Evolutionary conservation across 2,113 vertebrate species (phyloP), one percentile per base, ranked within the genome.

Genomic region (Prunella fulvescens): DNA sequence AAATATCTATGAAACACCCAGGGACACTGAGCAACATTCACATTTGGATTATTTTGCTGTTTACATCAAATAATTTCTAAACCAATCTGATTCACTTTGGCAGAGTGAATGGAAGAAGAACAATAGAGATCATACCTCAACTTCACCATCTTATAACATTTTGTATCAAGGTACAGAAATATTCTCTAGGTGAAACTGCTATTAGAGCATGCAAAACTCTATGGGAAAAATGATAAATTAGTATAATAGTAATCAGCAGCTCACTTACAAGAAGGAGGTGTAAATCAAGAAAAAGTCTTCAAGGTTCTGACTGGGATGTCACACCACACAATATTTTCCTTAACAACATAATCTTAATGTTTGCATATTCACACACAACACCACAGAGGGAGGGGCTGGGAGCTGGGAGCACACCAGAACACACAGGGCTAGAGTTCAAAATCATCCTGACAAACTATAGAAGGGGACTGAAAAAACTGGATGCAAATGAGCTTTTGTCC

Each of bases 351-450:
- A 90, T 70, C 66, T 88, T 81, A 78, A 58, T 12, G 56, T 73
- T 93, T 81, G 79, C 78, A 53, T 91, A 64, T 91, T 94, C 90
- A 91, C 88, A 88, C 90, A 86, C 23, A 93, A 50, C 84, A 90
- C 9, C 42, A 81, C 4, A 8, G 60, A 92, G 60, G 71, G 76
- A 96, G 82, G 79, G 71, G 58, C 50, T 42, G 37, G 37, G 37
- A 37, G 37, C 37, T 37, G 37, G 37, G 37, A 94, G 50, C 62
- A 88, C 1, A 3, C 11, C 39, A 77, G 85, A 70, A 77, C 71
- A 83, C 76, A 74, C 18, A 53, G 42, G 53, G 58, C 25, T 88
- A 42, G 54, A 88, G 90, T 31, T 88, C 71, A 88, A 86, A 96
- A 96, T 81, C 47, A 83, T 70, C 67, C 88, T 88, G 77, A 56